These are phyloP conservation scores for Julus scandinavius DNA, from an alignment of 2,888 invertebrate species.

Conservation along the genomic window DNA sequence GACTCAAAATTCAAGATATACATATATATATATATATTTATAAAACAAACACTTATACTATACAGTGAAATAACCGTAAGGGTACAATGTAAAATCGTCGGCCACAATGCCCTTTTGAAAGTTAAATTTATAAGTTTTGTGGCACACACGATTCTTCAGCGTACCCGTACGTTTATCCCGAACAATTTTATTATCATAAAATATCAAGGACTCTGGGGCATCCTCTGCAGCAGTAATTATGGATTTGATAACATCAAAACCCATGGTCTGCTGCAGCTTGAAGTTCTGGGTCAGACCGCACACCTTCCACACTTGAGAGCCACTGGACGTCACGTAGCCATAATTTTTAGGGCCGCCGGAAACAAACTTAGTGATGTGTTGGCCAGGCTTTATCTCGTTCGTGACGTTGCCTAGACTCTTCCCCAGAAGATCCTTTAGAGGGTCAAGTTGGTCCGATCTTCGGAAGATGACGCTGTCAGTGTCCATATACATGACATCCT, in stretches of 20 bases:
- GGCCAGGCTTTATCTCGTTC: conserved; percentile 62
- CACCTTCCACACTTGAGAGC: conserved; percentile 60
- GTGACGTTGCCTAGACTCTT: conserved; percentile 64
- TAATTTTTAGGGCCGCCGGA: conserved; percentile 65
- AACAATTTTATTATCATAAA: not conserved
- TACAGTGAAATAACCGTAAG: not conserved
- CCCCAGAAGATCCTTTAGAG: conserved; percentile 60
- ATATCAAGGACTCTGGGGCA: not conserved
- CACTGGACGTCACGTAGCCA: conserved; percentile 59
- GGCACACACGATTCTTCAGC: not conserved
- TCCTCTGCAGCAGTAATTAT: conserved; percentile 51
- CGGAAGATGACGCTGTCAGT: conserved; percentile 64
- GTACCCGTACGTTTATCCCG: not conserved
- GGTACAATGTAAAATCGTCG: not conserved
- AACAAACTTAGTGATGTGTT: conserved; percentile 63
- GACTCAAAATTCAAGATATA: too few species aligned
- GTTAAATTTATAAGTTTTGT: not conserved
- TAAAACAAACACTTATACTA: too few species aligned
- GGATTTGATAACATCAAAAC: conserved; percentile 59
- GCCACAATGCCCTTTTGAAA: not conserved
- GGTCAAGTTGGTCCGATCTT: conserved; percentile 55
- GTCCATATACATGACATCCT: conserved; percentile 64
- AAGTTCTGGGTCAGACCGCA: conserved; percentile 61
- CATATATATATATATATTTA: not conserved
- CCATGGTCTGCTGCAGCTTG: conserved; percentile 57